Evolutionary conservation across 2,797 vertebrate species (phyloP), one percentile per base, ranked within the genome.

Genomic region (Darevskia nairensis): DNA sequence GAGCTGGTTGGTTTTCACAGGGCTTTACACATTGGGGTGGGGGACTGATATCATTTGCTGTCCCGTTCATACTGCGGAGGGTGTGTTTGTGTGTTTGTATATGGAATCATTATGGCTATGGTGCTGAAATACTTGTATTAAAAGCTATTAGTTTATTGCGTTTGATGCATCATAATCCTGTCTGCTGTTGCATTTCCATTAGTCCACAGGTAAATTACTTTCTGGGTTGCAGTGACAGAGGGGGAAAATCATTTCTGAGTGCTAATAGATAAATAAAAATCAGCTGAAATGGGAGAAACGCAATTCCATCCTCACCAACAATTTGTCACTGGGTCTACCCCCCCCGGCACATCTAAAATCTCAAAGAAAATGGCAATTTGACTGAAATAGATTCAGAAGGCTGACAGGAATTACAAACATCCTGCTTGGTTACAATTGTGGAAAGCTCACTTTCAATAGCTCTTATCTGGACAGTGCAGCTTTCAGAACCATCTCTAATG

Each of bases 401-500:
- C 82, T 92, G 82, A 80, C 88, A 87, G 88, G 85, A 89, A 66
- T 25, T 80, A 1, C 55, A 92, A 88, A 66, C 46, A 89, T 82
- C 87, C 46, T 55, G 76, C 39, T 86, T 74, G 59, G 83, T 88
- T 87, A 84, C 76, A 89, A 44, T 84, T 87, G 68, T 85, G 80
- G 83, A 80, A 91, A 90, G n/a, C 79, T 93, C 86, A 87, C 82
- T 92, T 94, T 84, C 61, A 46, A 2, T 59, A 25, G 21, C 72
- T 90, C 86, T 95, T 94, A 94, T 92, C 93, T 93, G 91, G 86
- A 90, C 88, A 87, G 86, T 23, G 46, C 90, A 95, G 86, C 72
- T 94, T 91, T 91, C 77, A 94, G 91, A 88, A 15, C 4, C 29
- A 74, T 94, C 92, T 90, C 75, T 86, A 84, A 86, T 76, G 94